phyloP scores from a whole-genome alignment of 1,140 invertebrate species.

The Pectinophora gossypiella region DNA sequence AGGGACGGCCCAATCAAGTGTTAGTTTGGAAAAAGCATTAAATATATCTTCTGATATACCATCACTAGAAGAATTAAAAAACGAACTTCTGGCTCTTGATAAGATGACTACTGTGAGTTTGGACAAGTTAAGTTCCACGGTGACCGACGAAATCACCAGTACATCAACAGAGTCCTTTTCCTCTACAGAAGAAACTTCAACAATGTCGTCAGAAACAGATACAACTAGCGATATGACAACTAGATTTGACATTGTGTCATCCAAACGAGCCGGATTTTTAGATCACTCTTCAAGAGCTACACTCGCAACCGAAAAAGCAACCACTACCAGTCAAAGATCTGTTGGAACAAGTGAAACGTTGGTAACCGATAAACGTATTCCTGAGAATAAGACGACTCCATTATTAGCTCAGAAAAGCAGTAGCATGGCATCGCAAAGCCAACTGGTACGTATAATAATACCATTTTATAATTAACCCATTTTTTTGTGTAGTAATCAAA shows the following conservation, averaged over 20 bases:
- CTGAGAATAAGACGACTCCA: not conserved
- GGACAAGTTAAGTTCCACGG: too few species aligned
- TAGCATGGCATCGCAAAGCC: constrained; percentile 30
- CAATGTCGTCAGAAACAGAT: too few species aligned
- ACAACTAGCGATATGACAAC: too few species aligned
- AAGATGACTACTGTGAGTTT: not conserved
- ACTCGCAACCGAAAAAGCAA: constrained; percentile 6
- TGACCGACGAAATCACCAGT: not conserved
- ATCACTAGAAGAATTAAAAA: constrained; percentile 39
- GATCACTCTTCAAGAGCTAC: constrained; percentile 16
- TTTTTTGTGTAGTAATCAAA: too few species aligned
- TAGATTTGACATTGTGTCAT: constrained; percentile 33
- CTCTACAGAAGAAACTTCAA: not conserved
- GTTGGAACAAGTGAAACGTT: too few species aligned
- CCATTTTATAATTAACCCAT: too few species aligned
- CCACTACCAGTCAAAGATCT: too few species aligned
- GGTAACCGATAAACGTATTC: too few species aligned
- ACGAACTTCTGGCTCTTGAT: constrained; percentile 24
- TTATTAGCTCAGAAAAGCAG: not conserved
- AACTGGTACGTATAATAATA: constrained; percentile 38
- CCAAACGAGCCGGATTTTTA: constrained; percentile 52
- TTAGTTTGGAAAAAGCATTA: constrained; percentile 32
- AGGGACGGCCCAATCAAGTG: constrained; percentile 11
- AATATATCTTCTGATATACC: constrained; percentile 28
- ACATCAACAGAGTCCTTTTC: not conserved